Evolutionary conservation across 1,140 invertebrate species (phyloP).

Genomic region (Fopius arisanus): DNA sequence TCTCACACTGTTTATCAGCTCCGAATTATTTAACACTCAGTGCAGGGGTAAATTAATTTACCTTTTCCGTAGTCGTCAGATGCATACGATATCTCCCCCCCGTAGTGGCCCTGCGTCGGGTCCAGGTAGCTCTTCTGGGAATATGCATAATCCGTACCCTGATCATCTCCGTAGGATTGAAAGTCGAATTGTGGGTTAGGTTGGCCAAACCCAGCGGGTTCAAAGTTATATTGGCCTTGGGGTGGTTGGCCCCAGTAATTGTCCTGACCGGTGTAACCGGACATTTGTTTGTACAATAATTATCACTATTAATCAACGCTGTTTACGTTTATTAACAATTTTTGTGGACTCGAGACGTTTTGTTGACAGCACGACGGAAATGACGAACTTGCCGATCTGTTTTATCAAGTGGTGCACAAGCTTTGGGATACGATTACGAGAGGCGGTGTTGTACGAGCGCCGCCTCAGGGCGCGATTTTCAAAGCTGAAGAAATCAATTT

Average conservation of each 20-base stretch:
- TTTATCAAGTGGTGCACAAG: not conserved
- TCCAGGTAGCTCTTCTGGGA: slow-evolving; percentile 51
- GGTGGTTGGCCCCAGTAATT: slow-evolving; percentile 52
- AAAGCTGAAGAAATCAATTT: too few relatives aligned
- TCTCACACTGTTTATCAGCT: too few relatives aligned
- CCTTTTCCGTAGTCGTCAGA: slow-evolving; percentile 53
- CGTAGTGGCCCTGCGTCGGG: slow-evolving; percentile 49
- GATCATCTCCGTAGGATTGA: slow-evolving; percentile 52
- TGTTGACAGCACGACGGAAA: slow-evolving; percentile 30
- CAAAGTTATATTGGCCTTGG: slow-evolving; percentile 54
- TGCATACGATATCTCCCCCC: slow-evolving; percentile 45
- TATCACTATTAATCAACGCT: not conserved
- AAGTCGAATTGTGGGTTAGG: slow-evolving; percentile 62
- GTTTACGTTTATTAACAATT: not conserved
- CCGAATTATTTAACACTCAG: too few relatives aligned
- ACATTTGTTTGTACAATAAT: slow-evolving; percentile 43
- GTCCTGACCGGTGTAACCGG: slow-evolving; percentile 51
- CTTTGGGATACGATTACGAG: not conserved
- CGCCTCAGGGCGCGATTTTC: not conserved
- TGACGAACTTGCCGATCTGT: not conserved
- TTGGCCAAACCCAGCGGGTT: slow-evolving; percentile 52
- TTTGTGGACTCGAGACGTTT: not conserved
- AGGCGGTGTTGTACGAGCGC: not conserved
- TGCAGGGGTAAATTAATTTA: too few relatives aligned
- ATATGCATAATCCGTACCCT: slow-evolving; percentile 47